Base-by-base conservation (phyloP, 1,140 invertebrate genomes). In the Atta cephalotes region DNA sequence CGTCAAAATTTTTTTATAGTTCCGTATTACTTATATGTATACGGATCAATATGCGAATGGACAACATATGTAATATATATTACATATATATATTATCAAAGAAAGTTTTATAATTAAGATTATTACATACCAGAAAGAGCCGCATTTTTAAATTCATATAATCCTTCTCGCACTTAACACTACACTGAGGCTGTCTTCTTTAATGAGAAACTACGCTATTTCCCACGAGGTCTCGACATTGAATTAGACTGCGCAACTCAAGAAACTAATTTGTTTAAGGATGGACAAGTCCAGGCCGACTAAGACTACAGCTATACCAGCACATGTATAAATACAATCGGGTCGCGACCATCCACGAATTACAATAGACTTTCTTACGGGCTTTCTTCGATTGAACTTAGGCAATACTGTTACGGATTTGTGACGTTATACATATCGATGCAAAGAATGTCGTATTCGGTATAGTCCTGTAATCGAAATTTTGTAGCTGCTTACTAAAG, bases 341-440 rank as follows among this genome's bases (percentile, higher is more conserved):
- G 92, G 92, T 93, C 92, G 92, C 94, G 95, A 95, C 94, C 91
- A 93, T 94, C 71, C 93, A 93, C 90, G 95, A 95, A 95, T 95
- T 95, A 95, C 93, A 95, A 95, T 95, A 94, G 94, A 95, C 95
- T 95, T 95, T 95, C 95, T 95, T 95, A 87, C 88, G 91, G 89
- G 93, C 95, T 95, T 95, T 95, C 95, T 94, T 95, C 94, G 94
- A 94, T 94, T 90, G 87, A 86, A 91, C 92, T 95, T 94, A 91
- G 92, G 94, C 93, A 95, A 95, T 89, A 92, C 86, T 94, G 92
- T 93, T 94, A 93, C 93, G 92, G 89, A 94, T 95, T 91, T 88
- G 91, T 91, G 89, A 93, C 93, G 91, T 92, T 93, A 93, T 88
- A 94, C 88, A 92, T 93, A 93, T 92, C 91, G 89, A 93, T 91